A percentile compares a stretch with the other conserved stretches of the same genome.
These are phyloP conservation scores for Hypomecis punctinalis DNA, from an alignment of 2,888 invertebrate genomes.

Conservation along the genomic window DNA sequence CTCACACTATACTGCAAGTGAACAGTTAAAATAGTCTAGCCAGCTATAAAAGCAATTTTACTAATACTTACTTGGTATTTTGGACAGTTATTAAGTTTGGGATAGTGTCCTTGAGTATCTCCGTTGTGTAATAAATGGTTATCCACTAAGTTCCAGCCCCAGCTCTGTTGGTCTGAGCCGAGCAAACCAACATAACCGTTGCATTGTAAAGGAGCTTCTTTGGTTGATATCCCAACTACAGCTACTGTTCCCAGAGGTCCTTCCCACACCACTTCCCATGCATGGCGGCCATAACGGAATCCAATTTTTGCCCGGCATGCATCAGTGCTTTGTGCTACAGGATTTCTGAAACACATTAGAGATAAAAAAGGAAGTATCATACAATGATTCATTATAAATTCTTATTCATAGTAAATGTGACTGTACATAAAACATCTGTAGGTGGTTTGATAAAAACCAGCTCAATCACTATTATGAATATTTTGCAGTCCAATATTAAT, in stretches of 20 bases:
- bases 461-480: no score
- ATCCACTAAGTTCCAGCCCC: conserved; percentile 99
- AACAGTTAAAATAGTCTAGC: no score
- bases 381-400: neutral
- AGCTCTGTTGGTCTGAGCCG: conserved; percentile 98
- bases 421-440: no score
- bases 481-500: neutral
- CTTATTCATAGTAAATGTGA: no score
- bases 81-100: conserved; percentile 96
- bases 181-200: conserved; percentile 97
- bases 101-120: conserved; percentile 97
- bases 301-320: conserved; percentile 96
- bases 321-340: conserved; percentile 99
- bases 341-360: conserved; percentile 88
- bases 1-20: no score
- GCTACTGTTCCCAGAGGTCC: conserved; percentile 99
- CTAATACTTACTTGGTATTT: conserved; percentile 93
- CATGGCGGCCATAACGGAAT: conserved; percentile 95
- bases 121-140: conserved; percentile 98
- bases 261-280: conserved; percentile 99
- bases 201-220: conserved; percentile 96
- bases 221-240: conserved; percentile 97
- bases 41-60: conserved; percentile 7
- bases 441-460: no score
- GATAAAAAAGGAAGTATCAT: neutral